These are phyloP conservation scores for Chloroclystis v-ata DNA, from an alignment of 2,888 invertebrate genomes.

Conservation along the genomic window DNA sequence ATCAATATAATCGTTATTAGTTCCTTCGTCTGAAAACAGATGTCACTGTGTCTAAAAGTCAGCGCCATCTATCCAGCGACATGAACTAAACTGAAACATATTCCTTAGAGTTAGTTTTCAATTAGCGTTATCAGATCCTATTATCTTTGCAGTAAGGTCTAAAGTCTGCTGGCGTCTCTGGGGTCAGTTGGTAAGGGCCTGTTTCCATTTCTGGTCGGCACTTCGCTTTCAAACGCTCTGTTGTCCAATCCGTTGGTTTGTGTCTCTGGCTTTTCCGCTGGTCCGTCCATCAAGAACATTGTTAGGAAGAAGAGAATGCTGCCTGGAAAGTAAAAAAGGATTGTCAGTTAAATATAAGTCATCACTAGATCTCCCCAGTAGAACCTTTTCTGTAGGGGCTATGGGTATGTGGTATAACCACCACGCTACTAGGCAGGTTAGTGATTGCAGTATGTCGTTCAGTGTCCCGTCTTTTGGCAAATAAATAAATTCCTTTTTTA, in stretches of 20 bases:
- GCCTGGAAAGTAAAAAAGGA: constrained; percentile 70
- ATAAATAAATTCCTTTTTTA: too few species aligned
- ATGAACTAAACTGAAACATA: background rate
- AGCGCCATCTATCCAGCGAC: background rate
- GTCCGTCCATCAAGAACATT: constrained; percentile 88
- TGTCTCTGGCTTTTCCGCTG: constrained; percentile 38
- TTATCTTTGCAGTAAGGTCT: background rate
- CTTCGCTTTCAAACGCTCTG: constrained; percentile 74
- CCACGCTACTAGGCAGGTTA: too few species aligned
- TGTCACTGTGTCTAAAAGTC: background rate
- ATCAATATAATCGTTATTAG: background rate
- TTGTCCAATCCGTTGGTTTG: constrained; percentile 72
- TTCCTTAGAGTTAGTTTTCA: background rate
- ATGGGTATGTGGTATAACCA: too few species aligned
- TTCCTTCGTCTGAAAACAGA: background rate
- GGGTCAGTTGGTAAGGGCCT: constrained; percentile 28
- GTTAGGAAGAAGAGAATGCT: constrained; percentile 89
- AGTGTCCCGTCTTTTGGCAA: too few species aligned
- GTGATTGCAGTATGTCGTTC: too few species aligned
- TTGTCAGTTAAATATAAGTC: too few species aligned
- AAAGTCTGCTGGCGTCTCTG: constrained; percentile 41
- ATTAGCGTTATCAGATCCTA: background rate
- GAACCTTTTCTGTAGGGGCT: too few species aligned
- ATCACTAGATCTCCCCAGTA: too few species aligned
- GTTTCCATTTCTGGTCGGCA: constrained; percentile 35